phyloP scores from a whole-genome alignment of 1,140 invertebrate species.

The Papilio polytes region DNA sequence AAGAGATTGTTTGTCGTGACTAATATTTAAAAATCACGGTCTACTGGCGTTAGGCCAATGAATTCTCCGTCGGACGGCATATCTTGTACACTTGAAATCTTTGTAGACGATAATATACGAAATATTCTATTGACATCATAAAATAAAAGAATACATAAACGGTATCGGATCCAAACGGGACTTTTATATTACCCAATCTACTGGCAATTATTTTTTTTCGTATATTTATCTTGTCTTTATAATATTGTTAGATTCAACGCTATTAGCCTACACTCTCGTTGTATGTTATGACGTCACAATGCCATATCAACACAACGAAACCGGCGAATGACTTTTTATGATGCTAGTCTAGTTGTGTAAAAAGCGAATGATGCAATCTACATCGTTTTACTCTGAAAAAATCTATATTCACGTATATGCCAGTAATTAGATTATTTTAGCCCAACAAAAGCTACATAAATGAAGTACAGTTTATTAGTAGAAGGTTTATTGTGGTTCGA shows the following conservation, averaged over 20 bases:
- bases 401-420: too few relatives aligned
- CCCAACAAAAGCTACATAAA: too few relatives aligned
- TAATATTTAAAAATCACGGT: slow-evolving; percentile 23
- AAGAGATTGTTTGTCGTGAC: slow-evolving; percentile 31
- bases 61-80: slow-evolving; percentile 16
- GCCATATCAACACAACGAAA: neutral
- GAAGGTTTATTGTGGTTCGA: too few relatives aligned
- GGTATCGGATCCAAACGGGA: neutral
- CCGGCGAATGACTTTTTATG: neutral
- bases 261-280: neutral
- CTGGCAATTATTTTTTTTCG: neutral
- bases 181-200: neutral
- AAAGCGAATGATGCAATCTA: too few relatives aligned
- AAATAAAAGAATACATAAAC: slow-evolving; percentile 5
- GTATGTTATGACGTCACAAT: neutral
- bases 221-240: neutral
- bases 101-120: slow-evolving; percentile 18
- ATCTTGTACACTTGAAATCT: slow-evolving; percentile 5
- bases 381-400: too few relatives aligned
- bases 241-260: neutral
- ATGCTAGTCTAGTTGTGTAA: too few relatives aligned
- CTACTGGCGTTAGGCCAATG: slow-evolving; percentile 23
- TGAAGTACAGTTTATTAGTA: too few relatives aligned
- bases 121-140: slow-evolving; percentile 20
- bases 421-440: too few relatives aligned